phyloP scores from a whole-genome alignment of 2,888 invertebrate species.

The Ectemnius lituratus region DNA sequence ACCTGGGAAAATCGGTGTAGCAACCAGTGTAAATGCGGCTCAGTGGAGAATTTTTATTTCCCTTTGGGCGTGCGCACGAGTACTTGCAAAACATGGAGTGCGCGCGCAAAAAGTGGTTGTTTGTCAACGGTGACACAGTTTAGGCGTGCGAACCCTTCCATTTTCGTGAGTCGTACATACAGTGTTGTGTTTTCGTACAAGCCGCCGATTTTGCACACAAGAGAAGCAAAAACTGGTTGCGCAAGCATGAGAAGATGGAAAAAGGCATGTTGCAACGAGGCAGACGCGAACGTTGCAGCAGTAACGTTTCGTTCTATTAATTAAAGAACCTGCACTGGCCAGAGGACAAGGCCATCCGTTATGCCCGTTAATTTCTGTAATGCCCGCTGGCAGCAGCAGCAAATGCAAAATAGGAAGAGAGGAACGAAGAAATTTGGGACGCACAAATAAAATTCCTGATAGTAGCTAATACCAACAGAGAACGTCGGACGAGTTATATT shows the following conservation, averaged over 20 bases:
- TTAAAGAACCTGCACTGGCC: slow-evolving; percentile 34
- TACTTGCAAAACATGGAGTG: background rate
- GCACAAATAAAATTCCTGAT: slow-evolving; percentile 27
- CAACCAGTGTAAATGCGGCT: too few relatives aligned
- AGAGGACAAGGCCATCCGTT: slow-evolving; percentile 33
- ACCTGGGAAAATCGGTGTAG: too few relatives aligned
- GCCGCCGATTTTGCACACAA: background rate
- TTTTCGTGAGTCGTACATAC: slow-evolving; percentile 19
- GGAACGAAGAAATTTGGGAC: slow-evolving; percentile 32
- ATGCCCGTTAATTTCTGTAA: slow-evolving; percentile 47
- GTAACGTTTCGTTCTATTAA: slow-evolving; percentile 33
- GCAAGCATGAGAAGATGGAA: slow-evolving; percentile 5
- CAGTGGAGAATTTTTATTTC: too few relatives aligned
- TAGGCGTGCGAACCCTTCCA: background rate
- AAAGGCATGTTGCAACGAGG: background rate
- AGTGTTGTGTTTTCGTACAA: slow-evolving; percentile 15
- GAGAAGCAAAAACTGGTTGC: slow-evolving; percentile 8
- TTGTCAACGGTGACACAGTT: too few relatives aligned
- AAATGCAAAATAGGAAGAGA: slow-evolving; percentile 23
- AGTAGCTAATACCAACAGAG: too few relatives aligned
- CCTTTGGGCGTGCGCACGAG: background rate
- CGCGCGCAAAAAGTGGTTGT: too few relatives aligned
- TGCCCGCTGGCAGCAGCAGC: slow-evolving; percentile 23
- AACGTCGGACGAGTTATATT: too few relatives aligned
- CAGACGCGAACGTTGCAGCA: background rate